Evolutionary conservation across 2,797 vertebrate species (phyloP).

Genomic region (Pteropus rufus): DNA sequence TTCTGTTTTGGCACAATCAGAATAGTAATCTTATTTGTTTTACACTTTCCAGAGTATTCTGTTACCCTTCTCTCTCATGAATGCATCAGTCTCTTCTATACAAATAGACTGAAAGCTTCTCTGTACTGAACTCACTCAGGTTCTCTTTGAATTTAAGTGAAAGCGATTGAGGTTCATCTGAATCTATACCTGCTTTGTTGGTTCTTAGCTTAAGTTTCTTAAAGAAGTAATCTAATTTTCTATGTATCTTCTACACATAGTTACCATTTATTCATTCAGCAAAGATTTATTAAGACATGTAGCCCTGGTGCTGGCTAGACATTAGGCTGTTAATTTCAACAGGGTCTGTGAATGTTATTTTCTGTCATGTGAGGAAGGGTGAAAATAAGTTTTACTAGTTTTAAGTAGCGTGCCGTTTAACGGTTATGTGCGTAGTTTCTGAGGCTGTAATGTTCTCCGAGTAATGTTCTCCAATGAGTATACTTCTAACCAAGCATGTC

Average conservation of each 20-base stretch:
- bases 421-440: neutral
- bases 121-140: neutral
- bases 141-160: neutral
- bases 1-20: neutral
- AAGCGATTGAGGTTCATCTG: neutral
- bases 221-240: neutral
- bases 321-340: constrained; percentile 25
- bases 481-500: neutral
- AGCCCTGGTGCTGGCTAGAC: neutral
- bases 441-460: constrained; percentile 25
- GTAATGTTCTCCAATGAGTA: constrained; percentile 13
- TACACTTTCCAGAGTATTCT: neutral
- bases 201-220: neutral
- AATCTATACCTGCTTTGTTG: neutral
- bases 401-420: neutral
- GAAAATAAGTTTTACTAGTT: constrained; percentile 33
- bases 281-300: neutral
- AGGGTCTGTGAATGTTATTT: neutral
- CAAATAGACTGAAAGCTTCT: neutral
- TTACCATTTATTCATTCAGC: constrained; percentile 12
- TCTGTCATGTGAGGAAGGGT: neutral
- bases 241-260: neutral
- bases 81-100: neutral
- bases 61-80: neutral
- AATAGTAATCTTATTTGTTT: neutral